Evolutionary conservation across 2,113 vertebrate species (phyloP).

Genomic region (Corythoichthys haematopterus): DNA sequence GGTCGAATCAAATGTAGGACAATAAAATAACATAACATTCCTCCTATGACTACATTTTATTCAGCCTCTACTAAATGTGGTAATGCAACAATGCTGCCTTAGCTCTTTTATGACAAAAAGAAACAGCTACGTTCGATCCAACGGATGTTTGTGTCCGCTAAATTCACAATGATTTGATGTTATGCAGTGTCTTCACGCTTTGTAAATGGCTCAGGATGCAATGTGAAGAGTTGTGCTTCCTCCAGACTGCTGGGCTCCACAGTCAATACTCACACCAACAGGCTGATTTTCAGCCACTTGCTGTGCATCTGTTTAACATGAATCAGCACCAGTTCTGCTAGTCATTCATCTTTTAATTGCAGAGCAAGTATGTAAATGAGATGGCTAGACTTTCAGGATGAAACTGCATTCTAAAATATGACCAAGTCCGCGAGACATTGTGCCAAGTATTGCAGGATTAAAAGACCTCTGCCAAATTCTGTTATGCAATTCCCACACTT

Average conservation of each 20-base stretch:
- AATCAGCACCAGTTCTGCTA: conserved; percentile 2
- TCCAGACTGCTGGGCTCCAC: conserved; percentile 9
- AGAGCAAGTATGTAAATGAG: not conserved
- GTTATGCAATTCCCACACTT: not conserved
- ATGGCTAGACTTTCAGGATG: not conserved
- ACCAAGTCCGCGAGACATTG: not conserved
- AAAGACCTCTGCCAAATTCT: not conserved
- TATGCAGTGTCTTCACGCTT: conserved; percentile 5
- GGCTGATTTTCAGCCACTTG: conserved; percentile 6
- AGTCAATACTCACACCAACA: not conserved
- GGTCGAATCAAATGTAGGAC: conserved; percentile 11
- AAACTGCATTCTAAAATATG: not conserved
- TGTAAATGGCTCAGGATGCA: conserved; percentile 12
- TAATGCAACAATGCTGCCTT: not conserved
- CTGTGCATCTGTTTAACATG: conserved; percentile 29
- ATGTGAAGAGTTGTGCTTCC: conserved; percentile 14
- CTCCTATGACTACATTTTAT: conserved; percentile 17
- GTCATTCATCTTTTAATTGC: not conserved
- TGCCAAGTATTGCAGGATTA: not conserved
- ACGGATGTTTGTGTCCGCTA: conserved; percentile 9
- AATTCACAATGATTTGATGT: conserved; percentile 4
- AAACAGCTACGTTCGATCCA: conserved; percentile 3
- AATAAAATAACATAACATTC: conserved; percentile 14
- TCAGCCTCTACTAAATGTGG: conserved; percentile 11
- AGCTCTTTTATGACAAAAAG: conserved; percentile 1